Percentiles rank a stretch among this genome's conserved stretches.
phyloP scores from a whole-genome alignment of 2,888 invertebrate species.

The Plagodis dolabraria region DNA sequence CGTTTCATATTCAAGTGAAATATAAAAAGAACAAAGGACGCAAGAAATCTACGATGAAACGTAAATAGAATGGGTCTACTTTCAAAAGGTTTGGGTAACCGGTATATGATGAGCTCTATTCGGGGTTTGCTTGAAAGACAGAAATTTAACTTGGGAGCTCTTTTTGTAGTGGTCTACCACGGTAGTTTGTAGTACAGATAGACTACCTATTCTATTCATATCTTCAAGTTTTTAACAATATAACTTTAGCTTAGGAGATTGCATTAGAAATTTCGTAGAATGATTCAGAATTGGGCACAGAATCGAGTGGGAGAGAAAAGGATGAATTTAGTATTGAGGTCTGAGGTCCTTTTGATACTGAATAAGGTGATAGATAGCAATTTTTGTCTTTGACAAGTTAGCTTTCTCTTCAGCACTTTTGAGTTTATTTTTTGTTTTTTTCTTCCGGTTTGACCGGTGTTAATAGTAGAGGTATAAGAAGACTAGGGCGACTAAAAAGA shows the following conservation, averaged over 20 bases:
- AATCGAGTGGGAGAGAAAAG: no score
- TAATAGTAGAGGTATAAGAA: no score
- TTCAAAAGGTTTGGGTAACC: conserved; percentile 17
- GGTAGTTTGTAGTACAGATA: conserved; percentile 14
- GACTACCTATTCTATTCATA: conserved; percentile 16
- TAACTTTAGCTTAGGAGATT: conserved; percentile 1
- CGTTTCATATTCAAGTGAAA: conserved; percentile 16
- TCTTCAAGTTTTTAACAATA: conserved; percentile 21
- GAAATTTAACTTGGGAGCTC: conserved; percentile 1
- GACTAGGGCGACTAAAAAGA: no score
- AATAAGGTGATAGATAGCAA: no score
- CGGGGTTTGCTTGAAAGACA: not conserved
- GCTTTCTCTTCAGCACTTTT: no score
- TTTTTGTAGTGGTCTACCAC: conserved; percentile 3
- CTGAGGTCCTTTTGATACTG: no score
- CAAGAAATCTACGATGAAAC: conserved; percentile 26
- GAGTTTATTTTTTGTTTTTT: no score
- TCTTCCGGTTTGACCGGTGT: no score
- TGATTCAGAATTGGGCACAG: no score
- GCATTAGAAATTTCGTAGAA: no score
- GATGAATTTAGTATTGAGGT: no score
- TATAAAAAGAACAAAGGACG: conserved; percentile 27
- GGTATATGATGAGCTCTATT: conserved; percentile 6
- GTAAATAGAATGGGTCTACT: conserved; percentile 17
- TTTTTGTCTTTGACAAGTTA: no score